Conservation (phyloP, 2,113 vertebrate species). For the Azemiops feae region DNA sequence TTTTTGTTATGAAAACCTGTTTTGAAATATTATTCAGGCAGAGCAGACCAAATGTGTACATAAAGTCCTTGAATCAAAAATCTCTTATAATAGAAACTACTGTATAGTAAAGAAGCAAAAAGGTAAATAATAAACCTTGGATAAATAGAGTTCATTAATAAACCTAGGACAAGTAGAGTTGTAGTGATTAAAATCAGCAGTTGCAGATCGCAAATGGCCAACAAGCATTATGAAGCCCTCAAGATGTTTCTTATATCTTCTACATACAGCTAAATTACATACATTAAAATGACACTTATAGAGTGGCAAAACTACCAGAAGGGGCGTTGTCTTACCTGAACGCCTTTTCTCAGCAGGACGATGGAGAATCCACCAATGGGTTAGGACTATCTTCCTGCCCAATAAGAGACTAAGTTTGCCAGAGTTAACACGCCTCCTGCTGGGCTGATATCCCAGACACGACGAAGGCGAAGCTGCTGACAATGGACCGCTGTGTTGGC, state of each 20-base stretch:
- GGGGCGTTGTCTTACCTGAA: no score
- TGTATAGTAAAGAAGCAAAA: not conserved
- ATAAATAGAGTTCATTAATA: not conserved
- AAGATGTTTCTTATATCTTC: not conserved
- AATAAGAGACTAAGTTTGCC: no score
- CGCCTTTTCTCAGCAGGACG: no score
- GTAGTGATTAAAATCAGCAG: not conserved
- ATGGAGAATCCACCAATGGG: no score
- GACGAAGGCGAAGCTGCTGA: no score
- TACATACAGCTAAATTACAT: not conserved
- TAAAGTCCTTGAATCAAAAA: not conserved
- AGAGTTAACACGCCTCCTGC: no score
- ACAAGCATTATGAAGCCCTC: not conserved
- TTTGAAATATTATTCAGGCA: not conserved
- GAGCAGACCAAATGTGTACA: conserved; percentile 16
- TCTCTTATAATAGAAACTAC: not conserved
- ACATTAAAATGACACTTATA: not conserved
- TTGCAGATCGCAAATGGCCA: not conserved
- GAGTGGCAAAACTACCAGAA: not conserved
- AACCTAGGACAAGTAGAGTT: not conserved
- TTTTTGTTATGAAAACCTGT: not conserved
- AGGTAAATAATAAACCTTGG: not conserved
- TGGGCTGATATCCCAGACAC: no score
- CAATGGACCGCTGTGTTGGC: no score
- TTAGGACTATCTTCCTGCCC: no score